phyloP scores from a whole-genome alignment of 2,888 invertebrate genomes.

The Myopa tessellatipennis region DNA sequence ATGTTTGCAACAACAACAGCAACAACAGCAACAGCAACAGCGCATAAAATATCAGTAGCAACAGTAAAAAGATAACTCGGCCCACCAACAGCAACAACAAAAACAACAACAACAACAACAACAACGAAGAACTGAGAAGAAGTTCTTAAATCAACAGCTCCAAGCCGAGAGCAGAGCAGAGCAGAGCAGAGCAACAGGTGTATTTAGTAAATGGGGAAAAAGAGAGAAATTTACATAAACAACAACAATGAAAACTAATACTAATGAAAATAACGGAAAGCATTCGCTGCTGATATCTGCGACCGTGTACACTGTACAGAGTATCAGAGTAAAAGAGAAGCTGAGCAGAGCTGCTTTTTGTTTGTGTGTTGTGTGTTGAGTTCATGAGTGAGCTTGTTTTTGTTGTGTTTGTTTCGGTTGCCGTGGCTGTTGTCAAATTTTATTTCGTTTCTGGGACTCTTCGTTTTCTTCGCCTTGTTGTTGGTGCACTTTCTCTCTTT shows the following conservation, averaged over 20 bases:
- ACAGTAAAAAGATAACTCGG: background rate
- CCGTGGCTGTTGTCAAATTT: background rate
- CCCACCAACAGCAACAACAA: background rate
- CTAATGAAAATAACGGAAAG: background rate
- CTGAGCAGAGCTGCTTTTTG: background rate
- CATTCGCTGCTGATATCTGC: background rate
- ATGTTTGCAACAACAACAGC: background rate
- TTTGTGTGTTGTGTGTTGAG: background rate
- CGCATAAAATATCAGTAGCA: background rate
- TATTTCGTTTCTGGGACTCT: background rate
- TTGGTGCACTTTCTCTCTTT: background rate
- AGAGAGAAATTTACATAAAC: background rate
- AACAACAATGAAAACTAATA: background rate
- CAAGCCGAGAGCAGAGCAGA: background rate
- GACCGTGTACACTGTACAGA: background rate
- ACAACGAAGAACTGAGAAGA: background rate
- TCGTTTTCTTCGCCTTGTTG: background rate
- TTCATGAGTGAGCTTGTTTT: background rate
- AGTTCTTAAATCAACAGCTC: too few species aligned
- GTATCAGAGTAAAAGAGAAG: background rate
- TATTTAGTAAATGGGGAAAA: background rate
- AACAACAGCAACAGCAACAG: constrained; percentile 29
- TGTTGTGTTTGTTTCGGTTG: background rate
- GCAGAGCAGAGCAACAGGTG: constrained; percentile 21
- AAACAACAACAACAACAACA: background rate